Percentiles rank a stretch among this genome's conserved stretches.
These are phyloP conservation scores for Antennarius maculatus DNA, from an alignment of 2,797 vertebrate species.

Conservation along the genomic window DNA sequence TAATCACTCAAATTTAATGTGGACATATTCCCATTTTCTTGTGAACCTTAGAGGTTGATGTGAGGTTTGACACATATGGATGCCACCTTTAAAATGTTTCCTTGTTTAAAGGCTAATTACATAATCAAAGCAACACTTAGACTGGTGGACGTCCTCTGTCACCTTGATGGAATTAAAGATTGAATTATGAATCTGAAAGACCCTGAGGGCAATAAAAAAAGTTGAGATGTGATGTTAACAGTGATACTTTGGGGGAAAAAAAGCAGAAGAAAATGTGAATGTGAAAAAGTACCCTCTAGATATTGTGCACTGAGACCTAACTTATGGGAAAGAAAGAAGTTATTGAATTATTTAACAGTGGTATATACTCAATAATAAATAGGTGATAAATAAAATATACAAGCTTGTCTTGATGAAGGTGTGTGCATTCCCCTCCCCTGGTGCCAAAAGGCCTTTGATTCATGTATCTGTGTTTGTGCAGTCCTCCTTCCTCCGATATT, in stretches of 20 bases:
- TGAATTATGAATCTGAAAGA: conserved; percentile 67
- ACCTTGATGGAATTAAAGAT: conserved; percentile 65
- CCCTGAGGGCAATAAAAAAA: conserved; percentile 54
- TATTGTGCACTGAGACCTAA: conserved; percentile 66
- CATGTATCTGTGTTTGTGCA: conserved; percentile 61
- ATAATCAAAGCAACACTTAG: conserved; percentile 43
- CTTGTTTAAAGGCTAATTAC: conserved; percentile 62
- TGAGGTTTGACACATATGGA: conserved; percentile 53
- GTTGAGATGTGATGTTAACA: conserved; percentile 69
- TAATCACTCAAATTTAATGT: conserved; percentile 65
- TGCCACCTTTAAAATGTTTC: conserved; percentile 56
- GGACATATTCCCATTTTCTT: conserved; percentile 57
- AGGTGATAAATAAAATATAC: conserved; percentile 77
- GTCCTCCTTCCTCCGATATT: conserved; percentile 71
- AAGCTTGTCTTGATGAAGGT: conserved; percentile 81
- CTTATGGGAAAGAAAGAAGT: conserved; percentile 69
- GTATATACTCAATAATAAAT: conserved; percentile 82
- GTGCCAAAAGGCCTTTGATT: conserved; percentile 76
- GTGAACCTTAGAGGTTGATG: conserved; percentile 36
- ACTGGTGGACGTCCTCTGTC: conserved; percentile 43
- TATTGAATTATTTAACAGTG: conserved; percentile 73
- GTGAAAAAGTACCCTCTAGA: conserved; percentile 57
- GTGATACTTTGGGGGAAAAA: conserved; percentile 52
- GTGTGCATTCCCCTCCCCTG: conserved; percentile 74
- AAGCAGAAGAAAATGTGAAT: conserved; percentile 11